Base-by-base conservation (phyloP, 2,888 invertebrate species). In the Diarsia dahlii region DNA sequence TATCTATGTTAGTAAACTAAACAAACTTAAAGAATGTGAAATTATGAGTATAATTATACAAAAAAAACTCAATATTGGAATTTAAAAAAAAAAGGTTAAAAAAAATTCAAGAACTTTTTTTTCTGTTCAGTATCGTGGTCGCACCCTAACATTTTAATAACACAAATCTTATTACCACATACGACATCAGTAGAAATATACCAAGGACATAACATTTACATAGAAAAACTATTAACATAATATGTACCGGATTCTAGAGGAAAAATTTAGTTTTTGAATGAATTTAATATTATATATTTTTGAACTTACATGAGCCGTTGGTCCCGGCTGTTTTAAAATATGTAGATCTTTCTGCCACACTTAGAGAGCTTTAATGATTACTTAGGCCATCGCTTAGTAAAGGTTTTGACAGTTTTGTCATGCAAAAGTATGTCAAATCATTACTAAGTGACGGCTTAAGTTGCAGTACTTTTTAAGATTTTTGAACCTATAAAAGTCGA, bases 201-300 rank as follows among this genome's bases (percentile, higher is more conserved):
- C 79, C 72, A 72, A 78, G 78, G 78, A 72, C 80, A 45, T 20
- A 0, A 60, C 1, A 78, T 78, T 78, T 34, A 50, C 78, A 78
- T 78, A 78, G 39, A 72, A 56, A 45, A 15, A 34, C 20, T 15
- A 79, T 78, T 63, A 79, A 66, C n/a, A 20, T 34, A 46, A 66
- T 20, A 20, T 34, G 18, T 67, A 50, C 78, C 66, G 79, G 78
- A 79, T 79, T 72, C 45, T 20, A 18, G 8, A 12, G 39, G 15
- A 71, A 65, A 71, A 58, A 58, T 65, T 0, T 65, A 8, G 52
- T 68, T 56, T 63, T n/a, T 12, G 9, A 69, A 69, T 52, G n/a
- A 50, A 39, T 68, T 62, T 28, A 62, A 52, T 52, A 20, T 28
- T 28, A 15, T 46, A 48, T 20, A 34, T 60, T 45, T 63, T 50